phyloP scores from a whole-genome alignment of 2,113 vertebrate genomes.

The Glaucomys volans region DNA sequence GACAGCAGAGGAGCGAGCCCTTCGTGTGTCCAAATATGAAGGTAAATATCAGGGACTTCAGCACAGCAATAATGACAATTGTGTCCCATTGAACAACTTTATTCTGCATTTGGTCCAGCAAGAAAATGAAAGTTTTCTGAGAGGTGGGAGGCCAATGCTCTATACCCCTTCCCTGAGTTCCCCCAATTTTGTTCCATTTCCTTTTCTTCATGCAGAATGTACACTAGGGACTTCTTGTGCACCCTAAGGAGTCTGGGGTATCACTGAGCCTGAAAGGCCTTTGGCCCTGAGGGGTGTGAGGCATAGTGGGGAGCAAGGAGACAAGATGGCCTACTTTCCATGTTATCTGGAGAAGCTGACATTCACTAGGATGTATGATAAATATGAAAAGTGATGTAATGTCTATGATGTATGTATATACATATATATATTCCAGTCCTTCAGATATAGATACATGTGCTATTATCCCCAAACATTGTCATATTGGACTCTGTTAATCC shows the following conservation, averaged over 20 bases:
- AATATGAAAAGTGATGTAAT: neutral
- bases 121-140: neutral
- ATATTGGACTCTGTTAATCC: neutral
- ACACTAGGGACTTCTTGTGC: neutral
- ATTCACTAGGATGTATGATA: neutral
- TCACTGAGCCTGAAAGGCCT: neutral
- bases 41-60: conserved; percentile 52
- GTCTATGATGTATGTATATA: neutral
- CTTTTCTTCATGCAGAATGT: neutral
- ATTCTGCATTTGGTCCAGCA: conserved; percentile 43
- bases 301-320: neutral
- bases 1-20: neutral
- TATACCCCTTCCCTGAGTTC: neutral
- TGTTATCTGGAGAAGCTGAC: neutral
- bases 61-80: neutral
- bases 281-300: neutral
- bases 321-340: neutral
- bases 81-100: conserved; percentile 5
- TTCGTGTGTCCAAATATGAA: conserved; percentile 34
- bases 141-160: neutral
- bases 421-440: neutral
- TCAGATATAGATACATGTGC: neutral
- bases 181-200: neutral
- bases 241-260: neutral
- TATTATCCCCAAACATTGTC: neutral